A percentile compares a stretch with the other conserved stretches of the same genome.
Evolutionary conservation across 1,140 invertebrate genomes (phyloP).

Genomic region (Manduca sexta): DNA sequence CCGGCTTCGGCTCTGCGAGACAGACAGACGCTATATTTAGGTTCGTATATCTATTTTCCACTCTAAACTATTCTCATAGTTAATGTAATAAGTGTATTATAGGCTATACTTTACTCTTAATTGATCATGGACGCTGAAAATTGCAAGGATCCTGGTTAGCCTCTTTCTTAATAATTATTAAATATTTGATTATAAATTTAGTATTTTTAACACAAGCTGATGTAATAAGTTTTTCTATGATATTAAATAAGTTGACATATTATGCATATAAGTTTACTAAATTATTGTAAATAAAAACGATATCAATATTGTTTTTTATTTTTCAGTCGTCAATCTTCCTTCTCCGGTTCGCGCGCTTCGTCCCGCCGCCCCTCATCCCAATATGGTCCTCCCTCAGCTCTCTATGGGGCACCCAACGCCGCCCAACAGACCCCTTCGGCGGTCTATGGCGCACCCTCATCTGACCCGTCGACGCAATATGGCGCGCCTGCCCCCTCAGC

Average conservation of each 20-base stretch:
- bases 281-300: too few species aligned
- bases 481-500: slow-evolving; percentile 17
- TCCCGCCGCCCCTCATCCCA: slow-evolving; percentile 22
- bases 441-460: slow-evolving; percentile 7
- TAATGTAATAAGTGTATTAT: background rate
- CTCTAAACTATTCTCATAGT: too few species aligned
- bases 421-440: slow-evolving; percentile 15
- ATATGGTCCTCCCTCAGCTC: slow-evolving; percentile 17
- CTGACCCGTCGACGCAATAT: slow-evolving; percentile 22
- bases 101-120: too few species aligned
- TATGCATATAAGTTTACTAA: too few species aligned
- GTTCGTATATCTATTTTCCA: slow-evolving; percentile 19
- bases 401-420: slow-evolving; percentile 15
- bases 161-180: too few species aligned
- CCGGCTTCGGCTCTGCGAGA: slow-evolving; percentile 37
- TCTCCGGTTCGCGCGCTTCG: slow-evolving; percentile 9
- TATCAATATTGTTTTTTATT: background rate
- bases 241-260: too few species aligned
- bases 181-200: too few species aligned
- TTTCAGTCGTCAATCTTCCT: slow-evolving; percentile 42
- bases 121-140: too few species aligned
- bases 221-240: too few species aligned
- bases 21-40: slow-evolving; percentile 40
- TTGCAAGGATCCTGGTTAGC: too few species aligned
- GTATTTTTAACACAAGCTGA: too few species aligned